Percentiles rank a stretch among this genome's conserved stretches.
Conservation (phyloP, 2,113 vertebrate species). For the Pheucticus melanocephalus region DNA sequence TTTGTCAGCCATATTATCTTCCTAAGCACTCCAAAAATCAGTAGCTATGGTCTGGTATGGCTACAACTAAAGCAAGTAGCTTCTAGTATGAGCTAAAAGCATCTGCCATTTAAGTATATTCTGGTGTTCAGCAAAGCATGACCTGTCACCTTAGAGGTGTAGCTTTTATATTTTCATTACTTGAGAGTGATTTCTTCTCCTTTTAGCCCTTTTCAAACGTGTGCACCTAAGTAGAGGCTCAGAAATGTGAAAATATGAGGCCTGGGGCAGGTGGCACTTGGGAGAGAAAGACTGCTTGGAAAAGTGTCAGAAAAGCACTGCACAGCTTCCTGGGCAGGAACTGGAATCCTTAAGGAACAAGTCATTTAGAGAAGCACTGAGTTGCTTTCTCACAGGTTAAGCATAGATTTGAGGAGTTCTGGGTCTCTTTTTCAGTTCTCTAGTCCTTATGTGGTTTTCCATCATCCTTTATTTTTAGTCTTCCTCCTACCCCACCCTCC, state of each 20-base stretch:
- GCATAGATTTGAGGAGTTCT: neutral
- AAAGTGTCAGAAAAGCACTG: neutral
- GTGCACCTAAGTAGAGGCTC: neutral
- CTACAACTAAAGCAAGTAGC: neutral
- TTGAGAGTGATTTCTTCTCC: neutral
- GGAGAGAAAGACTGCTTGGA: neutral
- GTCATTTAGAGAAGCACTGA: neutral
- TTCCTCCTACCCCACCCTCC: fast-evolving
- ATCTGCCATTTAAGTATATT: neutral
- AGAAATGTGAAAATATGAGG: neutral
- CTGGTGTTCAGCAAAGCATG: neutral
- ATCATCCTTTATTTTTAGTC: neutral
- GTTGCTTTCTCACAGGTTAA: neutral
- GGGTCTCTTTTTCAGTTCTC: neutral
- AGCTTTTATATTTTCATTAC: neutral
- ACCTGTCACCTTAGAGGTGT: neutral
- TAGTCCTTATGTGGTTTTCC: neutral
- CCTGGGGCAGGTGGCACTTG: neutral
- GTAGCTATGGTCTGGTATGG: neutral
- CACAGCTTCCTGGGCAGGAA: neutral
- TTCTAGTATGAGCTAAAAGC: neutral
- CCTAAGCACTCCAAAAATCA: neutral
- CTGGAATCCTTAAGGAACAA: neutral
- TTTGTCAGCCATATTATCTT: neutral
- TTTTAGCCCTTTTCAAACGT: neutral